phyloP scores from a whole-genome alignment of 92 coral and sea anemone genomes.

The Zoanthus sociatus region DNA sequence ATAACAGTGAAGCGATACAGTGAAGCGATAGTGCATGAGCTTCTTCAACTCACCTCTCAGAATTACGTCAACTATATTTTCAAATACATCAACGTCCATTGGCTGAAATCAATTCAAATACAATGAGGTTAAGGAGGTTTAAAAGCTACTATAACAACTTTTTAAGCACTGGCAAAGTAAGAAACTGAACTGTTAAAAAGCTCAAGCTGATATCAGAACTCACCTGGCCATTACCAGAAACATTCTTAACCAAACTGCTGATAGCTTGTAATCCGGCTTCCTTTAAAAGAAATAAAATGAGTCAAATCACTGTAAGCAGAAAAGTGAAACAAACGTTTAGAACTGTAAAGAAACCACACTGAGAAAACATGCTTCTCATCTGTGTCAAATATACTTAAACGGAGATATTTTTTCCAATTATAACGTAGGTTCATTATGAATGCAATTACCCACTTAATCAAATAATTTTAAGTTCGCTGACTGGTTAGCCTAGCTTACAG shows the following conservation, averaged over 20 bases:
- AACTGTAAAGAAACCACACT: too few species aligned
- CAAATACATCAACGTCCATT: conserved; percentile 25
- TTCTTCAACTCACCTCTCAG: conserved; percentile 57
- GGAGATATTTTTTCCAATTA: too few species aligned
- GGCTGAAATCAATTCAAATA: conserved; percentile 8
- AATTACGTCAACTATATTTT: conserved; percentile 55
- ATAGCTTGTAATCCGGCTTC: conserved; percentile 79
- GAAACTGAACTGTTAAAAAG: neutral
- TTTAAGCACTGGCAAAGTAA: too few species aligned
- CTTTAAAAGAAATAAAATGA: conserved; percentile 41
- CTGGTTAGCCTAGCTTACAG: too few species aligned
- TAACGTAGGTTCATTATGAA: too few species aligned
- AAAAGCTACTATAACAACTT: neutral
- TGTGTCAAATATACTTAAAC: too few species aligned
- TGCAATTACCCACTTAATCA: too few species aligned
- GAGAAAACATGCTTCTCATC: too few species aligned
- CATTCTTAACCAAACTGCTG: conserved; percentile 71
- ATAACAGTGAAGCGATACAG: neutral
- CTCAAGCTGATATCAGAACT: neutral
- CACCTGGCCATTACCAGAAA: conserved; percentile 72
- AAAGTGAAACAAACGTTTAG: too few species aligned
- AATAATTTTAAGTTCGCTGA: too few species aligned
- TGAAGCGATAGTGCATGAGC: neutral
- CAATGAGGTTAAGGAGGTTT: neutral
- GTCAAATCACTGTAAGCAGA: neutral